These are phyloP conservation scores for Idaea dimidiata DNA, from an alignment of 2,888 invertebrate genomes.

Conservation along the genomic window DNA sequence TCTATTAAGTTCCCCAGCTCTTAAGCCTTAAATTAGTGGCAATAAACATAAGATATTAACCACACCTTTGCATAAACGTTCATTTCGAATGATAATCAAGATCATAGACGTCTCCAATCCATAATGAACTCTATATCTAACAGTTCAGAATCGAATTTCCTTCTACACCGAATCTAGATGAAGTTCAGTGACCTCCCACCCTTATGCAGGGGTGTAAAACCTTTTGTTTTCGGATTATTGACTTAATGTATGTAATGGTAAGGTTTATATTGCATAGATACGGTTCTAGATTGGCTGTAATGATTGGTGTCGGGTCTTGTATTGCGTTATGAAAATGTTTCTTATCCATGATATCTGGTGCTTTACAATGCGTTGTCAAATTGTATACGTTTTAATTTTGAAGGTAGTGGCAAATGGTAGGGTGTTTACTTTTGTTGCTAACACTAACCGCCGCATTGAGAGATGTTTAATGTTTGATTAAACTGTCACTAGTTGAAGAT, in stretches of 20 bases:
- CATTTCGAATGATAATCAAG: slow-evolving; percentile 46
- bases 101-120: slow-evolving; percentile 8
- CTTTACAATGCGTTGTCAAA: neutral
- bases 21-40: slow-evolving; percentile 5
- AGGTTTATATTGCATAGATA: slow-evolving; percentile 42
- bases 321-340: neutral
- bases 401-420: neutral
- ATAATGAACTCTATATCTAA: slow-evolving; percentile 15
- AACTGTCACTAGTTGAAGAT: no score
- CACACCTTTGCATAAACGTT: slow-evolving; percentile 38
- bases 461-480: no score
- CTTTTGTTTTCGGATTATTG: slow-evolving; percentile 55
- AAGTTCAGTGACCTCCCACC: slow-evolving; percentile 49
- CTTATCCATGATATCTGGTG: neutral
- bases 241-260: slow-evolving; percentile 44
- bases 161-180: slow-evolving; percentile 15
- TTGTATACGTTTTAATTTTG: slow-evolving; percentile 1
- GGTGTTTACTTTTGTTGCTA: neutral
- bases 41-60: slow-evolving; percentile 45
- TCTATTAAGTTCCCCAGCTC: neutral
- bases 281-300: slow-evolving; percentile 10
- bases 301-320: slow-evolving; percentile 3
- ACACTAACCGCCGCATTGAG: no score
- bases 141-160: slow-evolving; percentile 21
- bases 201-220: slow-evolving; percentile 48